A percentile compares a stretch with the other conserved stretches of the same genome.
Evolutionary conservation across 2,113 vertebrate genomes (phyloP).

Genomic region (Colaptes auratus): DNA sequence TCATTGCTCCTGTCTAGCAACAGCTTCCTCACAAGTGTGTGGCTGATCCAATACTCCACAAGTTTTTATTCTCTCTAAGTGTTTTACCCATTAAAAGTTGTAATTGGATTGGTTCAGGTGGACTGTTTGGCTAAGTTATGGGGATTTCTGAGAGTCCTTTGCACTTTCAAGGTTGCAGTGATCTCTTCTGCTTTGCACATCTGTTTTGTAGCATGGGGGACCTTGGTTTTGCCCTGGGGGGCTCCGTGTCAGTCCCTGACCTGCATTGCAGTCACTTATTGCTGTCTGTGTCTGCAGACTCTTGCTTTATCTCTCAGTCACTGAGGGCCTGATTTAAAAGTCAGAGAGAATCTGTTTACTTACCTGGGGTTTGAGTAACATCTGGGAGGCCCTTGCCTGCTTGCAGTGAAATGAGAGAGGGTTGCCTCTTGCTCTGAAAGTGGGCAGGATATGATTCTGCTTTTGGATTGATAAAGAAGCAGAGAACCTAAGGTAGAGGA

Average conservation of each 20-base stretch:
- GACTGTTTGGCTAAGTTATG: not conserved
- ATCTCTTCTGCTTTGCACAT: not conserved
- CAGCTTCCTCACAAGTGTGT: not conserved
- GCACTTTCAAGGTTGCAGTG: not conserved
- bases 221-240: not conserved
- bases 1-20: not conserved
- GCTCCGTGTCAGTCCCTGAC: not conserved
- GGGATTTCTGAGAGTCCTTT: not conserved
- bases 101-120: not conserved
- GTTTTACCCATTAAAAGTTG: not conserved
- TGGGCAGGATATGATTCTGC: not conserved
- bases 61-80: not conserved
- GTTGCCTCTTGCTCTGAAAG: not conserved
- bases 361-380: not conserved
- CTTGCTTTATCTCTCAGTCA: not conserved
- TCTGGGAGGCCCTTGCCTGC: not conserved
- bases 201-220: not conserved
- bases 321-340: not conserved
- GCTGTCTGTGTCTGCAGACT: not conserved
- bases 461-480: not conserved
- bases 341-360: not conserved
- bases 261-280: not conserved
- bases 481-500: not conserved
- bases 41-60: not conserved
- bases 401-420: not conserved